These are phyloP conservation scores for Sebastes iracundus DNA, from an alignment of 2,797 vertebrate species.

Conservation along the genomic window DNA sequence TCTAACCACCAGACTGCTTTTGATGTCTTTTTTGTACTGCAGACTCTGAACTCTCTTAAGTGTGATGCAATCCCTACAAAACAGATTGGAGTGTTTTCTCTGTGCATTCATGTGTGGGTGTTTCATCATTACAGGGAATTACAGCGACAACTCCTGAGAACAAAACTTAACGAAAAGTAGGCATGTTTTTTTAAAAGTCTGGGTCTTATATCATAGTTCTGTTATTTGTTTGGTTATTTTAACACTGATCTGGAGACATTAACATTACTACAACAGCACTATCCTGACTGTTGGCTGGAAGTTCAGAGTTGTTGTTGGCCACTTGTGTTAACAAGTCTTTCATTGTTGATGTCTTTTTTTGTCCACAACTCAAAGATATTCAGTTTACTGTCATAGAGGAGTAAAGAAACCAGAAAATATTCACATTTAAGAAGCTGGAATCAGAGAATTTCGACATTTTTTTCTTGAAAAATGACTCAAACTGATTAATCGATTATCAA, in stretches of 20 bases:
- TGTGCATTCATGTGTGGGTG: not conserved
- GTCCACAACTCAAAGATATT: too few species aligned
- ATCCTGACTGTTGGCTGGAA: not conserved
- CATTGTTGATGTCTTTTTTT: too few species aligned
- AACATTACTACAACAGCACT: too few species aligned
- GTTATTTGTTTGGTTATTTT: not conserved
- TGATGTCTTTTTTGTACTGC: conserved; percentile 4
- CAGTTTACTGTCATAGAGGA: too few species aligned
- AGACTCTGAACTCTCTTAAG: not conserved
- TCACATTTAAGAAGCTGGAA: too few species aligned
- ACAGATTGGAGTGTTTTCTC: not conserved
- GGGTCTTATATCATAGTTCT: not conserved
- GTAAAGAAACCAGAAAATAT: too few species aligned
- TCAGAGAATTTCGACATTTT: too few species aligned
- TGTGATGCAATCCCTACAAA: conserved; percentile 32
- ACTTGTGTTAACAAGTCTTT: not conserved
- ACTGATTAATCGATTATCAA: too few species aligned
- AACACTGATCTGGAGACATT: not conserved
- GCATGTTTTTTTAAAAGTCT: not conserved
- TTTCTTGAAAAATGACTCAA: too few species aligned
- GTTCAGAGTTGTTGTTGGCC: not conserved
- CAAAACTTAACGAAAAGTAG: not conserved
- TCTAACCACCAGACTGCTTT: not conserved
- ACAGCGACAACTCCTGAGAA: not conserved
- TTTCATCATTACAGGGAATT: conserved; percentile 33